Evolutionary conservation across 2,113 vertebrate species (phyloP).

Genomic region (Ciconia stormi): DNA sequence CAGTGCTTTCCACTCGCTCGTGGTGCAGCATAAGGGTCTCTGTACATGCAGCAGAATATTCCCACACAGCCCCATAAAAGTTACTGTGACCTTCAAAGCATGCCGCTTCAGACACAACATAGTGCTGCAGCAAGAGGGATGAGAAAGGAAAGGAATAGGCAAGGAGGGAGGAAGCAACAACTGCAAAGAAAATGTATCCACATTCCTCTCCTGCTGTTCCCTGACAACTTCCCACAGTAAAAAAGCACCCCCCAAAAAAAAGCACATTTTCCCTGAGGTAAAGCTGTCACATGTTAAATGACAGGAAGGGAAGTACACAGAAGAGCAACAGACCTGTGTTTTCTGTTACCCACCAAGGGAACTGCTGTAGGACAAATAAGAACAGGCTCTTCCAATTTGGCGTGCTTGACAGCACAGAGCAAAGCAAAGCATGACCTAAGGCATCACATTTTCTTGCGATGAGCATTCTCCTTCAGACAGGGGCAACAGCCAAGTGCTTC

Average conservation of each 20-base stretch:
- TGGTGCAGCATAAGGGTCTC: background rate
- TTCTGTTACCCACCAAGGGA: background rate
- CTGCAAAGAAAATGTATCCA: background rate
- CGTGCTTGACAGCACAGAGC: background rate
- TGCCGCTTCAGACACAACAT: background rate
- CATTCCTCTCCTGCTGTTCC: background rate
- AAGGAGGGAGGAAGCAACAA: background rate
- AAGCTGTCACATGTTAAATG: background rate
- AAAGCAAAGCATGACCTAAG: background rate
- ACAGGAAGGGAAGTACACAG: background rate
- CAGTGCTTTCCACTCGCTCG: background rate
- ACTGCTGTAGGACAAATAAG: background rate
- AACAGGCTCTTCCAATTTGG: background rate
- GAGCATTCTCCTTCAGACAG: background rate
- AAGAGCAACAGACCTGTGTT: background rate
- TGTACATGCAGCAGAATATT: too few relatives aligned
- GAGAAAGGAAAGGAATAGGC: background rate
- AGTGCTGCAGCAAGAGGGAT: background rate
- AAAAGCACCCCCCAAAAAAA: background rate
- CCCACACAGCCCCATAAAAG: background rate
- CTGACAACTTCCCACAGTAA: background rate
- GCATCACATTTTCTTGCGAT: background rate
- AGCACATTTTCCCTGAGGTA: background rate
- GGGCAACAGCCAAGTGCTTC: background rate
- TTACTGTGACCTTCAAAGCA: background rate